A percentile compares a stretch with the other conserved stretches of the same genome.
Conservation (phyloP, 2,113 vertebrate species). For the Tetraodon nigroviridis region DNA sequence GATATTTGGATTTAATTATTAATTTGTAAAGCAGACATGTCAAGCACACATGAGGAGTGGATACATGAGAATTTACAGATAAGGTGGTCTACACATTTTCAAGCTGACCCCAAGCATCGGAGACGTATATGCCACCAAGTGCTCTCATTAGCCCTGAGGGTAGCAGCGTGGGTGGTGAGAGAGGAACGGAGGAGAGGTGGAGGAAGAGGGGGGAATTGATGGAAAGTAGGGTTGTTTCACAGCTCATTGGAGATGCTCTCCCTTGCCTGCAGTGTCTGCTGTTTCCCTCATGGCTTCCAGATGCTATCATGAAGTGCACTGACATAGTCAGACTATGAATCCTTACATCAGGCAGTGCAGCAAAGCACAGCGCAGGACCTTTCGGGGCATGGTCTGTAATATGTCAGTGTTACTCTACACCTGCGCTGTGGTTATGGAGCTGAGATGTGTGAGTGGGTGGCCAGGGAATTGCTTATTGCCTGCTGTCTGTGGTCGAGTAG, state of each 20-base stretch:
- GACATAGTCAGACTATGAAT: slow-evolving; percentile 50
- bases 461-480: slow-evolving; percentile 34
- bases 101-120: slow-evolving; percentile 56
- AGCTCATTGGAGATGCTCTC: slow-evolving; percentile 78
- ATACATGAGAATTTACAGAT: slow-evolving; percentile 42
- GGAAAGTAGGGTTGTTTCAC: slow-evolving; percentile 77
- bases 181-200: slow-evolving; percentile 39
- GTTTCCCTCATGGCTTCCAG: slow-evolving; percentile 76
- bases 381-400: slow-evolving; percentile 36
- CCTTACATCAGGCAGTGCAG: slow-evolving; percentile 24
- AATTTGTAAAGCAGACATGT: slow-evolving; percentile 45
- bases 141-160: slow-evolving; percentile 65
- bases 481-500: slow-evolving; percentile 28
- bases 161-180: slow-evolving; percentile 64
- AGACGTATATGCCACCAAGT: slow-evolving; percentile 69
- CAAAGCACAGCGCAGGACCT: slow-evolving; percentile 16
- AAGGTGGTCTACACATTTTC: slow-evolving; percentile 42
- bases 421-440: slow-evolving; percentile 40
- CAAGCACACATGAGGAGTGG: slow-evolving; percentile 25
- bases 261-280: slow-evolving; percentile 67
- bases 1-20: slow-evolving; percentile 59
- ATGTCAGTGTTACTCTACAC: slow-evolving; percentile 55
- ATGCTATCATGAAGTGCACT: slow-evolving; percentile 63
- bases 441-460: slow-evolving; percentile 46
- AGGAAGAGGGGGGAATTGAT: slow-evolving; percentile 65